phyloP scores from a whole-genome alignment of 2,888 invertebrate genomes.

The Prosapia bicincta region DNA sequence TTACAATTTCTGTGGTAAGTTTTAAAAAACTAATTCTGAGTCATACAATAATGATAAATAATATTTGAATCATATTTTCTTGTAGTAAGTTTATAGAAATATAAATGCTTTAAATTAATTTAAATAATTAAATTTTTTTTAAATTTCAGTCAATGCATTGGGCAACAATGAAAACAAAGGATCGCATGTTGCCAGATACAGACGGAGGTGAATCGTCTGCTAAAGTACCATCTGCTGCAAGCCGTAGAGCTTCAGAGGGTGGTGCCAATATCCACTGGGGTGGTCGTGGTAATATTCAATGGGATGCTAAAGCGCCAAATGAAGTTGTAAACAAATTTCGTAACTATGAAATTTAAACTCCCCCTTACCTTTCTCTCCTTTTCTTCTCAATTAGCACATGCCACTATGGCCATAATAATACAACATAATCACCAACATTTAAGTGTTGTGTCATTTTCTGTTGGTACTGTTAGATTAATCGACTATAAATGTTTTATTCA shows the following conservation, averaged over 20 bases:
- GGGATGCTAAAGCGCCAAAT: constrained; percentile 70
- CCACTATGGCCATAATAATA: not conserved
- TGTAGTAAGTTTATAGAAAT: not conserved
- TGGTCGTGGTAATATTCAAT: constrained; percentile 52
- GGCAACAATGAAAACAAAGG: constrained; percentile 86
- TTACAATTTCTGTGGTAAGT: too few species aligned
- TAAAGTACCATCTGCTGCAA: constrained; percentile 44
- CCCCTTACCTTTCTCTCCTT: not conserved
- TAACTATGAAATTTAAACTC: constrained; percentile 84
- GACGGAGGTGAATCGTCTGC: constrained; percentile 41
- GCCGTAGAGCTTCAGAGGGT: constrained; percentile 80
- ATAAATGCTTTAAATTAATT: not conserved
- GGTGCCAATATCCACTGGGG: constrained; percentile 72
- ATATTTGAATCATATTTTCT: not conserved
- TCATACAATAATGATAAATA: too few species aligned
- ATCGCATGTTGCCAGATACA: constrained; percentile 69
- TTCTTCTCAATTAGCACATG: not conserved
- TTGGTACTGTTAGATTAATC: not conserved
- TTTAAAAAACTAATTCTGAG: too few species aligned
- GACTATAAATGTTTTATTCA: not conserved
- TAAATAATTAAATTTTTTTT: too few species aligned
- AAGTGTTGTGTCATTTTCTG: not conserved
- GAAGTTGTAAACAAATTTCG: constrained; percentile 84
- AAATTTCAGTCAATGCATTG: constrained; percentile 88
- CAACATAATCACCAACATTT: not conserved